phyloP scores from a whole-genome alignment of 92 coral and sea anemone genomes.

The Nematostella vectensis region DNA sequence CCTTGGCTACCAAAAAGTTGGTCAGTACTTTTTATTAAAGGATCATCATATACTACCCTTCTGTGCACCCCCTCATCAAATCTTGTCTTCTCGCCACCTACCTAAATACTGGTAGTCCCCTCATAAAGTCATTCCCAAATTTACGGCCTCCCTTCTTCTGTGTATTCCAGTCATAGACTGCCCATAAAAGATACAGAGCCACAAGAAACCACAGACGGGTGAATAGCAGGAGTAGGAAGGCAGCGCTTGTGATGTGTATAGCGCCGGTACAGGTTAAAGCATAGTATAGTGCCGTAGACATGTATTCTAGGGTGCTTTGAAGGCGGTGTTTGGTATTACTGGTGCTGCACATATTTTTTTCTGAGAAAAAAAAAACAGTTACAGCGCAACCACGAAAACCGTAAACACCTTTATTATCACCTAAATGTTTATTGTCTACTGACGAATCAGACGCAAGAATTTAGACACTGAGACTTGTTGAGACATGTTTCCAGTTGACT shows the following conservation, averaged over 20 bases:
- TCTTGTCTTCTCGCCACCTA: background rate
- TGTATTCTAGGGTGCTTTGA: background rate
- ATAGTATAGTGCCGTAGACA: background rate
- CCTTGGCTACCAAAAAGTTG: no score
- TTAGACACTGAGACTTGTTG: no score
- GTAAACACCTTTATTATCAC: no score
- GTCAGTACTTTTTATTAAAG: background rate
- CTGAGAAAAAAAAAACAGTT: no score
- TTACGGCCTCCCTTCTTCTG: slow-evolving; percentile 7
- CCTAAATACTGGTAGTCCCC: slow-evolving; percentile 5
- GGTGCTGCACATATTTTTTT: no score
- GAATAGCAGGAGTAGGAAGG: slow-evolving; percentile 26
- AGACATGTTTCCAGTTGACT: no score
- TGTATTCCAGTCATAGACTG: slow-evolving; percentile 13
- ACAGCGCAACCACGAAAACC: no score
- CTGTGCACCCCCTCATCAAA: background rate
- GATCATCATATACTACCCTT: background rate
- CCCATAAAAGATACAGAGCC: slow-evolving; percentile 60
- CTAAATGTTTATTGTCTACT: no score
- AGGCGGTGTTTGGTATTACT: no score
- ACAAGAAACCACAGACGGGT: slow-evolving; percentile 64
- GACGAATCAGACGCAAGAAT: no score
- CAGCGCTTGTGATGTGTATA: background rate
- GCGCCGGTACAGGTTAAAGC: background rate
- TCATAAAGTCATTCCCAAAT: slow-evolving; percentile 12